phyloP scores from a whole-genome alignment of 2,888 invertebrate species.

The Lasioglossum morio region DNA sequence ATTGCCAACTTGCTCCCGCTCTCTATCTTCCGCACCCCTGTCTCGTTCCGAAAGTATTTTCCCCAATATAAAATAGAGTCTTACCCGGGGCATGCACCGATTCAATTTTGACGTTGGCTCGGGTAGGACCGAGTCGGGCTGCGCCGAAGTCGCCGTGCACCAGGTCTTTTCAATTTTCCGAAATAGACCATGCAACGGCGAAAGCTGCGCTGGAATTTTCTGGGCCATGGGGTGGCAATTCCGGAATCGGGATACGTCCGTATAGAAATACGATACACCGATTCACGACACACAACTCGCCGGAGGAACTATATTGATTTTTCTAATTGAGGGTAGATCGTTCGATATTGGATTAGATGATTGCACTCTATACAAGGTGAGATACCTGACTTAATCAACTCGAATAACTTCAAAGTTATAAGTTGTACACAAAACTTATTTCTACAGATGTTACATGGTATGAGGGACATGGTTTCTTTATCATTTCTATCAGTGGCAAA shows the following conservation, averaged over 20 bases:
- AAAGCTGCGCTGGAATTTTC: slow-evolving; percentile 27
- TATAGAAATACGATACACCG: neutral
- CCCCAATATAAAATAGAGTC: slow-evolving; percentile 10
- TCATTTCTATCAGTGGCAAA: too few relatives aligned
- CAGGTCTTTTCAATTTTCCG: slow-evolving; percentile 34
- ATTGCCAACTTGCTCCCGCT: neutral
- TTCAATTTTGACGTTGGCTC: slow-evolving; percentile 47
- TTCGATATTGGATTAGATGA: neutral
- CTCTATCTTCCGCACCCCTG: neutral
- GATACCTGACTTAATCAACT: too few relatives aligned
- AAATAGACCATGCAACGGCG: slow-evolving; percentile 11
- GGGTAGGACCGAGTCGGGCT: neutral
- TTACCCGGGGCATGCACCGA: slow-evolving; percentile 17
- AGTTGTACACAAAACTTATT: too few relatives aligned
- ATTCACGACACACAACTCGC: neutral
- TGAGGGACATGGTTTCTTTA: too few relatives aligned
- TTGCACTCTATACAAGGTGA: neutral
- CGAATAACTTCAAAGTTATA: too few relatives aligned
- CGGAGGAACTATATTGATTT: neutral
- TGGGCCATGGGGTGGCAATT: neutral
- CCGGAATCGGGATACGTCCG: neutral
- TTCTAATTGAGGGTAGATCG: neutral
- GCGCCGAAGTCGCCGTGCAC: neutral
- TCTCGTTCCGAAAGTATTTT: slow-evolving; percentile 11
- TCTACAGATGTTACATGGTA: too few relatives aligned